These are phyloP conservation scores for Aleiodes alternator DNA, from an alignment of 2,888 invertebrate genomes.

Conservation along the genomic window DNA sequence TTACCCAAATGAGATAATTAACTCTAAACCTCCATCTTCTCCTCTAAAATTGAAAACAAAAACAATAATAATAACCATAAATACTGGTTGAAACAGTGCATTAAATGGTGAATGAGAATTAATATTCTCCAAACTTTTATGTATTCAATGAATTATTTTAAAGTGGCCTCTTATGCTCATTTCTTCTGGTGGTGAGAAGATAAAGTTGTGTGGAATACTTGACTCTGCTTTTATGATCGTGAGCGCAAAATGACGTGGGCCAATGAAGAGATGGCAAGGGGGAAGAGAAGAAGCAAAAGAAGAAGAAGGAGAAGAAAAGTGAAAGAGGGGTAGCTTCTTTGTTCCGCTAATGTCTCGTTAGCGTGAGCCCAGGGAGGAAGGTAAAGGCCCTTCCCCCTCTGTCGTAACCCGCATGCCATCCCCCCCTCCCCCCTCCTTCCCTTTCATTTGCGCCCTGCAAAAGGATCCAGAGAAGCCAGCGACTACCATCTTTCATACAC, in stretches of 20 bases:
- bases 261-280: slow-evolving; percentile 6
- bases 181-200: background rate
- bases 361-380: slow-evolving; percentile 52
- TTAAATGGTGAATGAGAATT: background rate
- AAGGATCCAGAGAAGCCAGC: slow-evolving; percentile 40
- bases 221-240: slow-evolving; percentile 42
- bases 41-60: too few relatives aligned
- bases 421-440: slow-evolving; percentile 15
- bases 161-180: slow-evolving; percentile 11
- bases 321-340: slow-evolving; percentile 54
- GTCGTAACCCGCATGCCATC: slow-evolving; percentile 34
- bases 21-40: too few relatives aligned
- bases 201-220: slow-evolving; percentile 22
- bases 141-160: slow-evolving; percentile 21
- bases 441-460: slow-evolving; percentile 1
- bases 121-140: too few relatives aligned
- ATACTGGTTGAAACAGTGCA: too few relatives aligned
- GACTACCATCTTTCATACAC: slow-evolving; percentile 60
- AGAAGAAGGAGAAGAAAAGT: slow-evolving; percentile 15
- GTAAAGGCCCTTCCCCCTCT: slow-evolving; percentile 38
- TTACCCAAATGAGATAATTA: too few relatives aligned
- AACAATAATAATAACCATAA: too few relatives aligned
- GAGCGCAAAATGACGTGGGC: slow-evolving; percentile 41
- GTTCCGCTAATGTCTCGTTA: slow-evolving; percentile 61
- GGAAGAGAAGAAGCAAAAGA: background rate